These are phyloP conservation scores for Gymnoscopelus braueri DNA, from an alignment of 2,797 vertebrate species.

Conservation along the genomic window DNA sequence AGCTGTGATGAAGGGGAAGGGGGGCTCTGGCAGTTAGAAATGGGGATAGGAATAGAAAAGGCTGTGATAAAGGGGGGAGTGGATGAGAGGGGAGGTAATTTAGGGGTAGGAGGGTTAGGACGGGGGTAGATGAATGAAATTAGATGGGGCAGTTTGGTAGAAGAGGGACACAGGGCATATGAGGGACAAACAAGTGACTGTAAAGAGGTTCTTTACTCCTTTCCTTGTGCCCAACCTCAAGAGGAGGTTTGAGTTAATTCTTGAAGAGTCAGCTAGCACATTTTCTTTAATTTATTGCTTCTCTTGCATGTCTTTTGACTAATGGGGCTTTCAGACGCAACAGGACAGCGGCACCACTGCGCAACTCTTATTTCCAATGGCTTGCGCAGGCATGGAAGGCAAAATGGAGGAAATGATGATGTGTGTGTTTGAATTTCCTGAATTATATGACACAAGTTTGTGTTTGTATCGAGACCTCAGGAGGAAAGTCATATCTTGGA, in stretches of 20 bases:
- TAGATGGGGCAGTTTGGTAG: too few relatives aligned
- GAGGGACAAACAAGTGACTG: not conserved
- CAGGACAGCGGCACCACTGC: too few relatives aligned
- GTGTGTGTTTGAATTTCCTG: too few relatives aligned
- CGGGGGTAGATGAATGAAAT: not conserved
- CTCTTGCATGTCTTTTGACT: slow-evolving; percentile 18
- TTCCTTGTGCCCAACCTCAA: slow-evolving; percentile 9
- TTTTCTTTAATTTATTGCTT: slow-evolving; percentile 69
- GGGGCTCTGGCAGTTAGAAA: slow-evolving; percentile 19
- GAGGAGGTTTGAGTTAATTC: slow-evolving; percentile 52
- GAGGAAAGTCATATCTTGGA: too few relatives aligned
- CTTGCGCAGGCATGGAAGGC: too few relatives aligned
- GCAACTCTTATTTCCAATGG: too few relatives aligned
- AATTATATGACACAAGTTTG: too few relatives aligned
- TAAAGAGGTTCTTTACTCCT: not conserved
- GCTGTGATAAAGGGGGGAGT: slow-evolving; percentile 41
- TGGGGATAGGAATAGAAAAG: slow-evolving; percentile 34
- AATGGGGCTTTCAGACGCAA: not conserved
- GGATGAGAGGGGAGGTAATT: slow-evolving; percentile 11
- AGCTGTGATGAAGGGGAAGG: slow-evolving; percentile 78
- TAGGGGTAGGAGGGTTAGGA: slow-evolving; percentile 5
- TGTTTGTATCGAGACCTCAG: too few relatives aligned
- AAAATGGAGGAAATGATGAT: too few relatives aligned
- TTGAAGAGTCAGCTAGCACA: slow-evolving; percentile 55
- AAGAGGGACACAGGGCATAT: not conserved